These are phyloP conservation scores for Druon quercuslanigerum DNA, from an alignment of 1,140 invertebrate genomes.

Conservation along the genomic window DNA sequence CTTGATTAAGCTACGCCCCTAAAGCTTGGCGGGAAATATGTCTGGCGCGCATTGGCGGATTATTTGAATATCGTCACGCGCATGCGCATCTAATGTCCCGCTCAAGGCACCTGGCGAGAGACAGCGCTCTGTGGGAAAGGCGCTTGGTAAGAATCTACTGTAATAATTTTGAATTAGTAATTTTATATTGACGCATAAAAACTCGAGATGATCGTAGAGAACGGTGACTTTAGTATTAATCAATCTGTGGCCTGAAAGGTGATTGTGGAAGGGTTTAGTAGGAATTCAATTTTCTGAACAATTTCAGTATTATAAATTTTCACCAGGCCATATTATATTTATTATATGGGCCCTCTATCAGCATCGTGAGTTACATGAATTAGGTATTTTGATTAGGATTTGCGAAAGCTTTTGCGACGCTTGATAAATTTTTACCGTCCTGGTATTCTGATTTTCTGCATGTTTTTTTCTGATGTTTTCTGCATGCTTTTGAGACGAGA, in stretches of 20 bases:
- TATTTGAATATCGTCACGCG: no score
- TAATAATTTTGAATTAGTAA: background rate
- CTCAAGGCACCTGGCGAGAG: no score
- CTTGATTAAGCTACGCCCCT: no score
- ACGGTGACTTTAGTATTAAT: background rate
- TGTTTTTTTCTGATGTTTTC: background rate
- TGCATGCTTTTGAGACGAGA: background rate
- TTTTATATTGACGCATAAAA: background rate
- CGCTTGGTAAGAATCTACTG: no score
- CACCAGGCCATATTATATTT: background rate
- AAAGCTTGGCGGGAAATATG: no score
- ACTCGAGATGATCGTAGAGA: background rate
- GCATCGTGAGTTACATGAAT: background rate
- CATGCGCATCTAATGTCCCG: no score
- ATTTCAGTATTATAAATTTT: constrained; percentile 10
- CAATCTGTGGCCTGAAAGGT: background rate
- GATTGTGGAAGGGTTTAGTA: background rate
- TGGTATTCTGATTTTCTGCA: background rate
- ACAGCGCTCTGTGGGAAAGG: no score
- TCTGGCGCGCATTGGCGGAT: no score
- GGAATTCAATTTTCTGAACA: background rate
- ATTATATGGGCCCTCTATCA: background rate
- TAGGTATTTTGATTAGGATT: background rate
- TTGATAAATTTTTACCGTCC: no score
- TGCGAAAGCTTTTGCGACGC: no score